Evolutionary conservation across 2,113 vertebrate genomes (phyloP).

Genomic region (Calidris pygmaea): DNA sequence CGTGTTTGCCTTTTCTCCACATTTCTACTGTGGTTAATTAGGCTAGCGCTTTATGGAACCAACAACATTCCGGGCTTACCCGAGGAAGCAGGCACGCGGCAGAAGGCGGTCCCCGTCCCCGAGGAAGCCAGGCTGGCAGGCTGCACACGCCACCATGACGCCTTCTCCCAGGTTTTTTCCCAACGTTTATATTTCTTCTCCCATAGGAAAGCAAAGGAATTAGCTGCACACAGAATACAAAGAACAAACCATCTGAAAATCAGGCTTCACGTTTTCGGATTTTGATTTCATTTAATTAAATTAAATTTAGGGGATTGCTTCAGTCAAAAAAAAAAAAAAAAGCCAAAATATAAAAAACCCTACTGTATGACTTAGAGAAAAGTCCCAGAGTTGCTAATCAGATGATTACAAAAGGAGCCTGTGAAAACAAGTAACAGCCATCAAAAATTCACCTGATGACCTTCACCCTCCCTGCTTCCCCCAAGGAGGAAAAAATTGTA

Average conservation of each 20-base stretch:
- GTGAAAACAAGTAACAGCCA: neutral
- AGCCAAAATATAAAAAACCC: neutral
- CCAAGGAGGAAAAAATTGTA: neutral
- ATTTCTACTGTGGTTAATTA: neutral
- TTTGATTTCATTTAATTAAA: neutral
- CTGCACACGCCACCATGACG: neutral
- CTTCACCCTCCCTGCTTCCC: neutral
- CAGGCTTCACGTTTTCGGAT: neutral
- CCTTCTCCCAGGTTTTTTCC: fast-evolving
- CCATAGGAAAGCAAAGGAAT: neutral
- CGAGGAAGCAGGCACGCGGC: neutral
- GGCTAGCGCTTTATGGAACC: neutral
- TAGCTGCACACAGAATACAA: neutral
- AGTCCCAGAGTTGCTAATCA: neutral
- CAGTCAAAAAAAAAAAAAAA: neutral
- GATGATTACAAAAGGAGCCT: neutral
- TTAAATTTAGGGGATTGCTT: neutral
- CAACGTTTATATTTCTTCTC: neutral
- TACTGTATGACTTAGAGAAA: neutral
- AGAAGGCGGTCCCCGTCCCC: neutral
- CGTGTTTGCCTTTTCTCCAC: neutral
- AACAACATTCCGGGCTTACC: neutral
- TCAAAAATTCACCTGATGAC: conserved; percentile 3
- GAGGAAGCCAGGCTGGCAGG: neutral
- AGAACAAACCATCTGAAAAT: neutral